A percentile compares a stretch with the other conserved stretches of the same genome.
phyloP scores from a whole-genome alignment of 2,888 invertebrate species.

The Phytoseiulus persimilis region DNA sequence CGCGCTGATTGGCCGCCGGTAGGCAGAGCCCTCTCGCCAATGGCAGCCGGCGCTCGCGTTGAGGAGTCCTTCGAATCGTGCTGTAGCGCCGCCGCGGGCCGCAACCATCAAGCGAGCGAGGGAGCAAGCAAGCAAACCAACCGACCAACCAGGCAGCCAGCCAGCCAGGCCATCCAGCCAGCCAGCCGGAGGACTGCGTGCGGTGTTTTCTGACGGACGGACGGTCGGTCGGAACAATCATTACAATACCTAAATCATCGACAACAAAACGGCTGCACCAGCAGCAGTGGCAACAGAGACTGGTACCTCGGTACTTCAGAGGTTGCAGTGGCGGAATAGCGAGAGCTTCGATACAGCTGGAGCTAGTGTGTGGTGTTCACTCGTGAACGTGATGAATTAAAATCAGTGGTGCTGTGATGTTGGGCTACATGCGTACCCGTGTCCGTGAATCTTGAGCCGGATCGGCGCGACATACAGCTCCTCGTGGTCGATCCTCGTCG shows the following conservation, averaged over 20 bases:
- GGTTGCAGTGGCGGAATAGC: neutral
- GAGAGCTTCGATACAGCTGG: neutral
- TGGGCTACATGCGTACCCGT: neutral
- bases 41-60: neutral
- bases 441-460: neutral
- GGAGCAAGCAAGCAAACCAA: neutral
- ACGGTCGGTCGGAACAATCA: neutral
- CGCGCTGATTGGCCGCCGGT: neutral
- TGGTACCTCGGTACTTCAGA: neutral
- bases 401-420: neutral
- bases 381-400: neutral
- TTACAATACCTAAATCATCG: neutral
- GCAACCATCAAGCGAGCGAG: neutral
- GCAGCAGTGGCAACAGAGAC: neutral
- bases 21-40: neutral
- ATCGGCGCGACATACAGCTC: neutral
- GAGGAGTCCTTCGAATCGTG: slow-evolving; percentile 5
- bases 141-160: slow-evolving; percentile 5
- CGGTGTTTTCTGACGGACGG: neutral
- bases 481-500: neutral
- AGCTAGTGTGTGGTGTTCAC: neutral
- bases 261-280: neutral
- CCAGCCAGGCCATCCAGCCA: neutral
- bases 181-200: neutral
- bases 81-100: neutral